Evolutionary conservation across 2,113 vertebrate genomes (phyloP).

Genomic region (Cinclus mexicanus): DNA sequence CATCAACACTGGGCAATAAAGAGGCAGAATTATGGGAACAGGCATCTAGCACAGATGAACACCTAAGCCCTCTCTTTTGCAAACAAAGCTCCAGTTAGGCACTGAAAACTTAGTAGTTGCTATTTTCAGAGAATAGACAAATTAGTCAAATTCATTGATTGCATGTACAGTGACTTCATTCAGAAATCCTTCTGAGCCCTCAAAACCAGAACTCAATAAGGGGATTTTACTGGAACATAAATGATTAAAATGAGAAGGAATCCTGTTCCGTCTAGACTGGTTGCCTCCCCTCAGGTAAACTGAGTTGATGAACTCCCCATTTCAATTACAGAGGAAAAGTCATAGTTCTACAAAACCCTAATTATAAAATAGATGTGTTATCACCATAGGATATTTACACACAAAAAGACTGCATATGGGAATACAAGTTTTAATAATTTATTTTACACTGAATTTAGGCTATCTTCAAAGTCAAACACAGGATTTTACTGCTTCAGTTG

Average conservation of each 20-base stretch:
- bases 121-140: neutral
- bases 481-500: neutral
- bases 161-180: neutral
- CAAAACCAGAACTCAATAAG: neutral
- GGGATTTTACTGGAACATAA: neutral
- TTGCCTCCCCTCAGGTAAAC: neutral
- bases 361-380: neutral
- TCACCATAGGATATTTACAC: neutral
- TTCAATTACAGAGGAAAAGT: neutral
- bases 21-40: neutral
- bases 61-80: neutral
- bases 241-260: neutral
- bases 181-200: constrained; percentile 24
- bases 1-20: neutral
- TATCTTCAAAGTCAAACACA: neutral
- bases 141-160: neutral
- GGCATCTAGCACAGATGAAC: neutral
- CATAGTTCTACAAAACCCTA: neutral
- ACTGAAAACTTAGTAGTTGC: neutral
- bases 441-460: neutral
- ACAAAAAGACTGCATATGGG: neutral
- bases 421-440: neutral
- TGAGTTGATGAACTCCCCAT: neutral
- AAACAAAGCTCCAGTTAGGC: neutral
- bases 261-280: neutral